Evolutionary conservation across 2,113 vertebrate genomes (phyloP), one percentile per base, ranked within the genome.

Genomic region (Toxotes jaculatrix): DNA sequence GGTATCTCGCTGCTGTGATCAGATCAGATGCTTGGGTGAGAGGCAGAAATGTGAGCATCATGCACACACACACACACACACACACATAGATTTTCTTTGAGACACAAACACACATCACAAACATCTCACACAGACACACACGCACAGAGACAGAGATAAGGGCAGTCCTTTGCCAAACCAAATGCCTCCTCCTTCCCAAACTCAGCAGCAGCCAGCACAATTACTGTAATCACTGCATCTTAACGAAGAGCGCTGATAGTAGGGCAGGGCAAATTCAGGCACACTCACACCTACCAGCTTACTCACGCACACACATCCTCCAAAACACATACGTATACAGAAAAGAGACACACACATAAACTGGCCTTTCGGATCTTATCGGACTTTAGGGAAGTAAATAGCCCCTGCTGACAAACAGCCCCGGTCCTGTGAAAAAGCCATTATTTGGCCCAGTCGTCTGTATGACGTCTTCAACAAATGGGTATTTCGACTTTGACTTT

Each of bases 201-300:
- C 88, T 56, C 87, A 93, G 90, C 90, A 57, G 79, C 64, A 74
- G 72, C 69, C 79, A 3, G 78, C 73, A 84, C 88, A 91, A 91
- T 93, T 89, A 92, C 85, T 17, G 14, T 87, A 90, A 93, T 91
- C 92, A 67, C 32, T 73, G 69, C 73, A 90, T 95, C 90, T 94
- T 84, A 92, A 88, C 77, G 60, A 85, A 91, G 71, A 74, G 34
- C 36, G 64, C 77, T 86, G 92, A 92, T 87, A 88, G 68, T 74
- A 51, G 16, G 56, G 66, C 63, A 68, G 82, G 27, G 19, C 17
- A 61, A 82, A 88, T 85, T 80, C 80, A 53, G 62, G 53, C 55
- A 45, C 77, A 82, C 56, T 71, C 75, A 84, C 45, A 59, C 4
- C n/a, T 57, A 79, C 77, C 32, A 13, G 36, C 36, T 38, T n/a